Evolutionary conservation across 2,113 vertebrate species (phyloP).

Genomic region (Podarcis cretensis): DNA sequence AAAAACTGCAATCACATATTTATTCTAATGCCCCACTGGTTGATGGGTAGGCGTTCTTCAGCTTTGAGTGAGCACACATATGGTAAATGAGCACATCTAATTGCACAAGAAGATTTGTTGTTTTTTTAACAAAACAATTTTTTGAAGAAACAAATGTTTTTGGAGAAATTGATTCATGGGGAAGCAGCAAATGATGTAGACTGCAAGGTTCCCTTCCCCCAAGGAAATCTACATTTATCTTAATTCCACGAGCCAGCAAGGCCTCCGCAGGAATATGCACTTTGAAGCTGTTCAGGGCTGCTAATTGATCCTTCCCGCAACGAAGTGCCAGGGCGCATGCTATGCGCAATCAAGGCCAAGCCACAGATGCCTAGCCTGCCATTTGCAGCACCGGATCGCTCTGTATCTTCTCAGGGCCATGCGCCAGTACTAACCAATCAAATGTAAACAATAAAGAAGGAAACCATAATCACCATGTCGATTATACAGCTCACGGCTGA

Average conservation of each 20-base stretch:
- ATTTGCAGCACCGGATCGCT: background rate
- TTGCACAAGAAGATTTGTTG: background rate
- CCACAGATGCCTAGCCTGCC: background rate
- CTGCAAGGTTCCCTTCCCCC: background rate
- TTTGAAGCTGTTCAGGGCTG: slow-evolving; percentile 24
- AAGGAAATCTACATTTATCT: background rate
- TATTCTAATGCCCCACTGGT: background rate
- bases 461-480: background rate
- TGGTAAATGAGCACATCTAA: background rate
- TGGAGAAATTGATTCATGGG: background rate
- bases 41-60: background rate
- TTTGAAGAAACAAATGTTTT: background rate
- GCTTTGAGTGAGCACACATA: background rate
- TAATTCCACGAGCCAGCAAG: background rate
- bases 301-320: background rate
- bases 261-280: background rate
- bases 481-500: background rate
- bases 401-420: background rate
- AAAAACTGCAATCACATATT: background rate
- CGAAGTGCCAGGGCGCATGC: background rate
- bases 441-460: background rate
- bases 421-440: slow-evolving; percentile 19
- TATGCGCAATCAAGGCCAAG: slow-evolving; percentile 14
- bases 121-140: background rate
- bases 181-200: background rate